Evolutionary conservation across 2,888 invertebrate species (phyloP).

Genomic region (Ischnura elegans): DNA sequence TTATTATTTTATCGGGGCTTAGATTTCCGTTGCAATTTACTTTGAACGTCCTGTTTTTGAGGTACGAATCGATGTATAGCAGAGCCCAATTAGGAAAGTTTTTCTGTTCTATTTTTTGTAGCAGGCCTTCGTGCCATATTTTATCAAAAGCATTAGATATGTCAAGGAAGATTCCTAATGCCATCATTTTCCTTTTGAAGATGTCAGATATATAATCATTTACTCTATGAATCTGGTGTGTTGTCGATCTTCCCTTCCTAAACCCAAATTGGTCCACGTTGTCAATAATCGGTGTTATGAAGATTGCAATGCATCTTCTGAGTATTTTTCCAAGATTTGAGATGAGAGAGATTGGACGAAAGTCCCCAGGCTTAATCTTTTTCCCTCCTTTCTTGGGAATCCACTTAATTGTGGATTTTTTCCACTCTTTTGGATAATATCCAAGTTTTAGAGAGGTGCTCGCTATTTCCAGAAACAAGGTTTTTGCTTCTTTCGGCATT

Average conservation of each 20-base stretch:
- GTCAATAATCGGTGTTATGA: not conserved
- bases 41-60: not conserved
- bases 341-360: not conserved
- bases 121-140: not conserved
- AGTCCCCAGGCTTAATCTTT: not conserved
- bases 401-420: not conserved
- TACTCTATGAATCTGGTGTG: not conserved
- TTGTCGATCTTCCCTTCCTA: not conserved
- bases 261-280: not conserved
- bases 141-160: not conserved
- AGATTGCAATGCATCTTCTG: not conserved
- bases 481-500: not conserved
- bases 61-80: not conserved
- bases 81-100: not conserved
- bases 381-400: not conserved
- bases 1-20: not conserved
- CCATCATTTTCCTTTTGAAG: not conserved
- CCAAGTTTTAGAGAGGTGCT: not conserved
- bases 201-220: not conserved
- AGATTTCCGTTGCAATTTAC: not conserved
- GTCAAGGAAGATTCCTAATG: not conserved
- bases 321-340: not conserved
- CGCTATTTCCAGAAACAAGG: not conserved
- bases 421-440: not conserved
- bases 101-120: not conserved